Conservation (phyloP, 1,140 invertebrate species). For the Mycetomoellerius zeteki region DNA sequence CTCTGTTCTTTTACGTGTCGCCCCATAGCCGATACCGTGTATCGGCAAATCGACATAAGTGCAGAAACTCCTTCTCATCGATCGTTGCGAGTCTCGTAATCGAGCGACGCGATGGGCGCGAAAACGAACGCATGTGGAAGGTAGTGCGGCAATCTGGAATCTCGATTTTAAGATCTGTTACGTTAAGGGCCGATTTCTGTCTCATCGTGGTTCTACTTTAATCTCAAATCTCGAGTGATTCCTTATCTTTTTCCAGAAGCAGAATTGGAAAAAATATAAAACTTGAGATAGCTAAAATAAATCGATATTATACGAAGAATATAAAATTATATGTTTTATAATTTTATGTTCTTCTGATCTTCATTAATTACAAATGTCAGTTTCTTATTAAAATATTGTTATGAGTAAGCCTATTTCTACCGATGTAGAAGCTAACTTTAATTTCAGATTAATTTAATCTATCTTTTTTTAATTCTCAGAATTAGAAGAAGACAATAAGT, state of each 20-base stretch:
- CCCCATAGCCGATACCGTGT: slow-evolving; percentile 52
- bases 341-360: neutral
- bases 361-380: neutral
- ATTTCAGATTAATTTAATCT: too few species aligned
- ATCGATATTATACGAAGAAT: neutral
- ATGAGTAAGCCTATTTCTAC: too few species aligned
- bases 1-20: slow-evolving; percentile 61
- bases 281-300: neutral
- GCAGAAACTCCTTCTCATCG: slow-evolving; percentile 60
- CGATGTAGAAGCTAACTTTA: too few species aligned
- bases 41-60: slow-evolving; percentile 59
- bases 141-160: slow-evolving; percentile 31
- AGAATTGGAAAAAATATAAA: neutral
- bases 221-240: neutral
- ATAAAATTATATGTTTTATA: neutral
- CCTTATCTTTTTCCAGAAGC: neutral
- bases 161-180: slow-evolving; percentile 25
- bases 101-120: slow-evolving; percentile 53
- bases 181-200: neutral
- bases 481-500: too few species aligned
- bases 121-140: slow-evolving; percentile 8
- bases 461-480: too few species aligned
- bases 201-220: neutral
- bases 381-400: neutral
- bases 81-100: slow-evolving; percentile 64